Evolutionary conservation across 2,797 vertebrate species (phyloP), one percentile per base, ranked within the genome.

Genomic region (Eulemur rubriventer): DNA sequence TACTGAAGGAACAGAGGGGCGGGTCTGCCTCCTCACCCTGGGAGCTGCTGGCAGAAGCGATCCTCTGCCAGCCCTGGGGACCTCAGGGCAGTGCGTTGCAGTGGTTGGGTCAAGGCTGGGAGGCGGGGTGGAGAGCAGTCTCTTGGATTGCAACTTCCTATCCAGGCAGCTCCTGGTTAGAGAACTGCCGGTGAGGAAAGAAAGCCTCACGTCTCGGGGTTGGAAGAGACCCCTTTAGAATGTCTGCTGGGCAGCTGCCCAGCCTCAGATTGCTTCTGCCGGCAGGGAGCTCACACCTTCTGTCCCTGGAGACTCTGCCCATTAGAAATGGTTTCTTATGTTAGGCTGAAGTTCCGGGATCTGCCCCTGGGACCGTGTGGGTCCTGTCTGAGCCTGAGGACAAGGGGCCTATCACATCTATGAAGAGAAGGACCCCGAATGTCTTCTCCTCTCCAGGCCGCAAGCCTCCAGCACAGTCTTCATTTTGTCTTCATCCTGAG

Each of bases 171-270:
- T 75, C 13, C 0, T 2, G 35, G 41, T 91, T 48, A 41, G 52
- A 67, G 82, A n/a, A 35, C 55, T 93, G 28, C 41, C 7, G 0
- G 35, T 46, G 43, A 91, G 79, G 61, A 75, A 35, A 72, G 52
- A 28, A 81, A 61, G 28, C 5, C 79, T 24, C 0, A 7, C 2
- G 16, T 46, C 46, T 79, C 0, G 0, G 26, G 16, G n/a, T 43
- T 6, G 2, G 80, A 70, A 63, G 50, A 46, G 50, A 33, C 38
- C 22, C 43, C 13, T 22, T 50, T 18, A 7, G 33, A 12, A 50
- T n/a, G 22, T 55, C 76, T 69, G 24, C 46, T 6, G 4, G 50
- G 43, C 50, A 52, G 1, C 43, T 46, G 6, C 6, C 78, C 48
- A 16, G 63, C 72, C 16, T 81, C 57, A 30, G 43, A 17, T 28